Conservation (phyloP, 2,113 vertebrate species). For the Lamprotornis superbus region DNA sequence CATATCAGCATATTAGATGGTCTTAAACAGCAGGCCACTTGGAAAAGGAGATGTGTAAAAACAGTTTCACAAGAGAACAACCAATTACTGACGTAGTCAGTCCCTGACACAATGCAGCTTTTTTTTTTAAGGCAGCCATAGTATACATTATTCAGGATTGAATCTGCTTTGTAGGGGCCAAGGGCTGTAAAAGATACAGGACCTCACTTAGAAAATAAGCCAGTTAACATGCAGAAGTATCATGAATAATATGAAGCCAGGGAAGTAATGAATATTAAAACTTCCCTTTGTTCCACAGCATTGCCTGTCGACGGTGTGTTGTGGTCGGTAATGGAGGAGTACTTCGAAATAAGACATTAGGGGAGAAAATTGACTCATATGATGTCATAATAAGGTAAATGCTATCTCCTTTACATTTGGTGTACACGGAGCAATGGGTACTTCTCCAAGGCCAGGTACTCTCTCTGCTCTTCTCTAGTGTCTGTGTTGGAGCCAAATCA, state of each 20-base stretch:
- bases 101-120: not conserved
- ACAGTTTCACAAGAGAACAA: not conserved
- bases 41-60: not conserved
- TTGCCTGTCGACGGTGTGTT: conserved; percentile 75
- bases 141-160: not conserved
- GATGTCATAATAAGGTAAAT: conserved; percentile 82
- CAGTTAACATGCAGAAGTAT: not conserved
- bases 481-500: not conserved
- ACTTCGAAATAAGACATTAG: conserved; percentile 79
- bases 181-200: not conserved
- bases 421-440: not conserved
- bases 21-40: not conserved
- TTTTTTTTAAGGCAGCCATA: not conserved
- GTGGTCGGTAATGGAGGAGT: conserved; percentile 82
- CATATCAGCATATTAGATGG: not conserved
- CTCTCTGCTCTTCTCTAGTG: not conserved
- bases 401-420: not conserved
- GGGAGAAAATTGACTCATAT: conserved; percentile 79
- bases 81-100: not conserved
- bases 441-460: not conserved
- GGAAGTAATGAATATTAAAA: not conserved
- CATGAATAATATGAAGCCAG: not conserved
- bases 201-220: not conserved
- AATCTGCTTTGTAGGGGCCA: not conserved
- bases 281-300: conserved; percentile 55